phyloP scores from a whole-genome alignment of 2,797 vertebrate species.

The Labeo calbasu region DNA sequence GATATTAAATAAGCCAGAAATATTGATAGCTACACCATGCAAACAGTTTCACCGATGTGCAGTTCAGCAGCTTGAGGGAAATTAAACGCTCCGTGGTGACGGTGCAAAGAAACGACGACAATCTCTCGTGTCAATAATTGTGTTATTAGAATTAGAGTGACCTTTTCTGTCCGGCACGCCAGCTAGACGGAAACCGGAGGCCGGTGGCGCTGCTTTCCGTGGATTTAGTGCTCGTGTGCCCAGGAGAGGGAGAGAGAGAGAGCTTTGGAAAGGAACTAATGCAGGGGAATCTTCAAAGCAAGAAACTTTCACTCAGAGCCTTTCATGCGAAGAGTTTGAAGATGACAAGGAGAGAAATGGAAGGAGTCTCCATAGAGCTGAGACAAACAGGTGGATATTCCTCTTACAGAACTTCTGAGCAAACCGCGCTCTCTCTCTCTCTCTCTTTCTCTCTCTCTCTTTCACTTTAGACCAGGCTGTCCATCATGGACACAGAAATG shows the following conservation, averaged over 20 bases:
- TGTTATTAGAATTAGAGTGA: constrained; percentile 75
- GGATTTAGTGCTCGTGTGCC: constrained; percentile 42
- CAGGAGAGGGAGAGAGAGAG: constrained; percentile 49
- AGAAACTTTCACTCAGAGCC: constrained; percentile 59
- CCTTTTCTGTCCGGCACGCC: constrained; percentile 50
- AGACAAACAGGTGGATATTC: constrained; percentile 59
- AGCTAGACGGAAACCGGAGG: constrained; percentile 58
- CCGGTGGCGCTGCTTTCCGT: constrained; percentile 30
- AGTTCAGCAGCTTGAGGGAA: constrained; percentile 63
- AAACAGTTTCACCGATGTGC: constrained; percentile 68
- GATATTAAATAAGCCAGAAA: constrained; percentile 73
- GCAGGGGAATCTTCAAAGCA: constrained; percentile 64
- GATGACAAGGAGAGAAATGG: constrained; percentile 67
- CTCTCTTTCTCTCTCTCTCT: constrained; percentile 26
- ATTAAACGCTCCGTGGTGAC: constrained; percentile 66
- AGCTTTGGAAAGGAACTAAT: constrained; percentile 56
- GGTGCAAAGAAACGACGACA: constrained; percentile 42
- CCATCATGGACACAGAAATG: constrained; percentile 68
- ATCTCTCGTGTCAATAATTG: constrained; percentile 74
- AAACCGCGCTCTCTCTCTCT: constrained; percentile 39
- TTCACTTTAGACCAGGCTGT: constrained; percentile 56
- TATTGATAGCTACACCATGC: constrained; percentile 67
- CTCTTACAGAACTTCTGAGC: constrained; percentile 48
- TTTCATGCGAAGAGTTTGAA: constrained; percentile 70
- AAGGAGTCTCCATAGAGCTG: constrained; percentile 50